Evolutionary conservation across 2,888 invertebrate species (phyloP), one percentile per base, ranked within the genome.

Genomic region (Phyto melanocephala): DNA sequence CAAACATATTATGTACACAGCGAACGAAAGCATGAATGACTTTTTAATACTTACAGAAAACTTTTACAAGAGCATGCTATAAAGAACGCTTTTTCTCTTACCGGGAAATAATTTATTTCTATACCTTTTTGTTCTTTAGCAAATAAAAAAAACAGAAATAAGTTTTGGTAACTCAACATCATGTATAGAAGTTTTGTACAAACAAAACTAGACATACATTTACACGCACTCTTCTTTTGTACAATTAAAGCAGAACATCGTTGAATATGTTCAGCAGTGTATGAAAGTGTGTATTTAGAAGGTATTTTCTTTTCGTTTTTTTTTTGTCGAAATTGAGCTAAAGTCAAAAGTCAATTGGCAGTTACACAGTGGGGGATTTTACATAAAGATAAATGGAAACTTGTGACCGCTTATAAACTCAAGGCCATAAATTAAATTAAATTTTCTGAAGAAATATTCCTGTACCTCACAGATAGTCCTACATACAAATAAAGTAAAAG

Each of bases 41-140:
- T 60, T 28, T 72, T 60, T 20, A 72, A 62, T 22, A 17, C 20
- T 47, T 24, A 22, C 63, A n/a, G 15, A 22, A 63, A 54, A 74
- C 17, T 74, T 45, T 54, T 24, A 11, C 63, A 33, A 63, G 15
- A 13, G 1, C 52, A 52, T 50, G n/a, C n/a, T n/a, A 68, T 33
- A 42, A 42, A 13, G n/a, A 11, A 60, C 33, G n/a, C n/a, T n/a
- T n/a, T 20, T 40, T 8, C 20, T 22, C 10, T 28, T 24, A n/a
- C n/a, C 28, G 28, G 28, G 22, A 17, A 11, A 50, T 22, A 50
- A 50, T 20, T 50, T 22, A 50, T 47, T 35, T 35, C 11, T 10
- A 2, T 17, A 40, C 42, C 28, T 17, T 10, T 40, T 52, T 40
- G n/a, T 20, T 7, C 7, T 42, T 20, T 6, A n/a, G 28, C 24